Evolutionary conservation across 1,140 invertebrate species (phyloP).

Genomic region (Drosophila neocordata): DNA sequence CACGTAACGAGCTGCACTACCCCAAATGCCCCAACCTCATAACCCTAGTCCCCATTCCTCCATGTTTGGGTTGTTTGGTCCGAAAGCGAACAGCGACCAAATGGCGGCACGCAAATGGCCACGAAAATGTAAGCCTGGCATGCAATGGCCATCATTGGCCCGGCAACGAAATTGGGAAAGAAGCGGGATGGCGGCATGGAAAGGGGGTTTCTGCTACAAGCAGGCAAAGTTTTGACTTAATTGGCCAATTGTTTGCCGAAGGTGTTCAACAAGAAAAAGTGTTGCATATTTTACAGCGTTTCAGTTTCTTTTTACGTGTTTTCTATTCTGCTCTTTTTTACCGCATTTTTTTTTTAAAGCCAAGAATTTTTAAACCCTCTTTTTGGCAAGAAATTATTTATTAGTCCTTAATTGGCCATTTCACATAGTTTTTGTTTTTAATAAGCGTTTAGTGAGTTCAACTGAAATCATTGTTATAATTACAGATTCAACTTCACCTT

Average conservation of each 20-base stretch:
- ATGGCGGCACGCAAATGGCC: constrained; percentile 72
- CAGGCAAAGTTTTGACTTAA: constrained; percentile 71
- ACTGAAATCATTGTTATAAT: constrained; percentile 45
- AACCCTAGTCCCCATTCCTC: not conserved
- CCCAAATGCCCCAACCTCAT: not conserved
- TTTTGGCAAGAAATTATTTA: constrained; percentile 52
- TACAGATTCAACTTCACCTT: not conserved
- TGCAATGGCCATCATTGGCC: constrained; percentile 54
- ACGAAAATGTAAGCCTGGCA: constrained; percentile 64
- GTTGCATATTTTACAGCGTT: constrained; percentile 64
- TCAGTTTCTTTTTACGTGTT: constrained; percentile 14
- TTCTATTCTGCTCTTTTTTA: not conserved
- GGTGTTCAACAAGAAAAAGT: constrained; percentile 64
- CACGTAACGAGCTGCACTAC: constrained; percentile 60
- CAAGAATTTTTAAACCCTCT: constrained; percentile 31
- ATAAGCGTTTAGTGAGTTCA: too few species aligned
- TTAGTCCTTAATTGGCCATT: constrained; percentile 42
- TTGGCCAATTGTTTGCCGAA: constrained; percentile 74
- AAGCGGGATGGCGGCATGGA: not conserved
- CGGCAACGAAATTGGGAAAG: not conserved
- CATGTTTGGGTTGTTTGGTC: constrained; percentile 11
- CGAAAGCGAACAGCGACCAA: constrained; percentile 16
- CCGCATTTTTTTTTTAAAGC: constrained; percentile 16
- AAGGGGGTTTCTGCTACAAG: constrained; percentile 11
- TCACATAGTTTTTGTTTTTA: constrained; percentile 6